Base-by-base conservation (phyloP, 2,113 vertebrate species). In the Cranoglanis bouderius region DNA sequence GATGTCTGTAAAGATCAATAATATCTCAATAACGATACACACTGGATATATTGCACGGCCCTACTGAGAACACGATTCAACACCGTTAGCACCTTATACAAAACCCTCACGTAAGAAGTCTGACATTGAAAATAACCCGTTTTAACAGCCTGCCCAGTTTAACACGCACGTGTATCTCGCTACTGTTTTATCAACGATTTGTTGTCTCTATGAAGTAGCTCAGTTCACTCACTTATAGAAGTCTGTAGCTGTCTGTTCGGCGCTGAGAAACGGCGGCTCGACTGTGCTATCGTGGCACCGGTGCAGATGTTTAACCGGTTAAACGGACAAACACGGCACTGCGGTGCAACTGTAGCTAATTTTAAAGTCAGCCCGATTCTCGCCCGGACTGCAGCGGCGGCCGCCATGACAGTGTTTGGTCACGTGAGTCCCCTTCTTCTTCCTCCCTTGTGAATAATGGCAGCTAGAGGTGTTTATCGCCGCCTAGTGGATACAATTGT, bases 361-460 rank as follows among this genome's bases (percentile, higher is more conserved):
- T 93, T 94, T 89, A 95, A 95, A 93, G 94, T 93, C 86, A 96
- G 92, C 2, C 93, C 92, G 92, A 95, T 35, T 91, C 94, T 92
- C 81, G 90, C 92, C 87, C 95, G 92, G 72, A 93, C 94, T 35
- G 93, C 93, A 82, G 92, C 92, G 40, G 94, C 90, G 6, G 94
- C 94, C 92, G 96, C 95, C 96, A 96, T 96, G 88, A 88, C 91
- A 91, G 85, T 95, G 94, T 95, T 95, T 94, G 88, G 70, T 96
- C 95, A 96, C 93, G 51, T 94, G 94, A 21, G 0, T 7, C 0
- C 4, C 4, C 16, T 2, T 2, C 35, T 29, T 3, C 21, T 18
- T 80, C 46, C 32, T 32, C 77, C 0, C 80, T 26, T 61, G 35
- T 26, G 35, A 43, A 26, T 59, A 29, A 6, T 61, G 19, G 18